These are phyloP conservation scores for Phengaris alcon DNA, from an alignment of 2,888 invertebrate species.

Conservation along the genomic window DNA sequence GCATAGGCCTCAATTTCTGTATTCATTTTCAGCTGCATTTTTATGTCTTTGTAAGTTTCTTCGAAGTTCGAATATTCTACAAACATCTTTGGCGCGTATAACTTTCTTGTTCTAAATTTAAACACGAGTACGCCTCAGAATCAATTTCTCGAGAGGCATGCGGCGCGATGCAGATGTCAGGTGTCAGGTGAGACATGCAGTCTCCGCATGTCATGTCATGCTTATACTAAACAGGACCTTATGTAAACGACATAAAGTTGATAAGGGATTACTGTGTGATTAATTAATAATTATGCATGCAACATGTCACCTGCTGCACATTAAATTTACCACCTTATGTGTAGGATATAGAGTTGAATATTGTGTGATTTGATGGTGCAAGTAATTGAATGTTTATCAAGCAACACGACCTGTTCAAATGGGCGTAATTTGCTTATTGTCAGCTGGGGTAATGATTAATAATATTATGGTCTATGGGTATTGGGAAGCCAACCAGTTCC, in stretches of 20 bases:
- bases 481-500: no score
- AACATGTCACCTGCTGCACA: not conserved
- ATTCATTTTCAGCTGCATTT: no score
- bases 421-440: no score
- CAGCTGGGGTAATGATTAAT: no score
- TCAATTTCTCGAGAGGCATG: constrained; percentile 11
- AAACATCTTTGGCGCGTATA: not conserved
- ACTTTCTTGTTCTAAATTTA: constrained; percentile 19
- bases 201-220: not conserved
- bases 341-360: not conserved
- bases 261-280: not conserved
- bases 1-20: no score
- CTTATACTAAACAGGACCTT: not conserved
- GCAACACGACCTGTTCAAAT: not conserved
- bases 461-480: no score
- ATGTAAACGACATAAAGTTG: not conserved
- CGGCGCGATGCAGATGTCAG: constrained; percentile 25
- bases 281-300: no score
- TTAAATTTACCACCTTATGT: not conserved
- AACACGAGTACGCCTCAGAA: constrained; percentile 13
- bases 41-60: no score
- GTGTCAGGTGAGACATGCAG: constrained; percentile 24
- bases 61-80: not conserved
- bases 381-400: constrained; percentile 2
- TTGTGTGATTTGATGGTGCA: not conserved